Evolutionary conservation across 2,797 vertebrate species (phyloP).

Genomic region (Artibeus lituratus): DNA sequence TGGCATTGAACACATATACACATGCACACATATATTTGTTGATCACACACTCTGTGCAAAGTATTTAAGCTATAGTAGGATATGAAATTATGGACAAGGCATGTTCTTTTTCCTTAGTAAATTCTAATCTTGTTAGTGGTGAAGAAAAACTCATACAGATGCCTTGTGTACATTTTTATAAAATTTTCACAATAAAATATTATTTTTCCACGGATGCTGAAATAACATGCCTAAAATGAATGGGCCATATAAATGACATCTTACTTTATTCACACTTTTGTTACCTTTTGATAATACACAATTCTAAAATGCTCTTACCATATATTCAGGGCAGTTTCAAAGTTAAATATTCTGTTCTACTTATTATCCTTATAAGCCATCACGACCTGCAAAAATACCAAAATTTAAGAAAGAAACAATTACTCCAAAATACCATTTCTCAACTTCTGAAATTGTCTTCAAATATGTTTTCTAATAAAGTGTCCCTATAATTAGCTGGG

Average conservation of each 20-base stretch:
- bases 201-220: not conserved
- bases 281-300: not conserved
- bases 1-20: not conserved
- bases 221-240: not conserved
- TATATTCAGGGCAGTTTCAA: not conserved
- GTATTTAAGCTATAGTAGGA: not conserved
- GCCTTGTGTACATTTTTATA: not conserved
- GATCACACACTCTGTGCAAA: not conserved
- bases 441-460: not conserved
- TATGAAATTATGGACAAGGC: not conserved
- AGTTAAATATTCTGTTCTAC: not conserved
- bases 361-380: not conserved
- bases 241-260: not conserved
- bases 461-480: not conserved
- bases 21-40: not conserved
- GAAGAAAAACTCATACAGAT: not conserved
- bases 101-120: not conserved
- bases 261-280: not conserved
- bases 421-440: not conserved
- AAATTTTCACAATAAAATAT: not conserved
- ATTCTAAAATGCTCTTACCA: not conserved
- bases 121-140: not conserved
- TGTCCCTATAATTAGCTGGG: not conserved
- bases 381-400: not conserved
- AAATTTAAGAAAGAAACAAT: not conserved